A percentile compares a stretch with the other conserved stretches of the same genome.
Conservation (phyloP, 2,113 vertebrate species). For the Lichenostomus cassidix region DNA sequence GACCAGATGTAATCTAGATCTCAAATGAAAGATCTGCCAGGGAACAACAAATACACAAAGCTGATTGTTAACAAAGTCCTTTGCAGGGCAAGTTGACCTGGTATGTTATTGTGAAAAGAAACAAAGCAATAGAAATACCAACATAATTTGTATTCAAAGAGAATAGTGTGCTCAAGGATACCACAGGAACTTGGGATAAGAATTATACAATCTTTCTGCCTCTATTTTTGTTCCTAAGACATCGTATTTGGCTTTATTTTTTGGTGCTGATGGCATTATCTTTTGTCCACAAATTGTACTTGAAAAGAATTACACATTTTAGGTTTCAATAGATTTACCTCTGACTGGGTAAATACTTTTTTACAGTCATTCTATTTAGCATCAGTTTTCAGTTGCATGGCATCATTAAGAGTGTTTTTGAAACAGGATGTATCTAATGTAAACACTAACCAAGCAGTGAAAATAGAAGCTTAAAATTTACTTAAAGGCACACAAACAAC, state of each 20-base stretch:
- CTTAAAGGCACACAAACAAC: rapidly evolving
- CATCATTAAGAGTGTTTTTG: background rate
- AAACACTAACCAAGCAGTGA: background rate
- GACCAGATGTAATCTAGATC: background rate
- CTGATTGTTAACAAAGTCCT: constrained; percentile 6
- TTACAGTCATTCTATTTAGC: background rate
- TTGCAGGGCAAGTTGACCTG: constrained; percentile 29
- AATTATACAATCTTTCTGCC: background rate
- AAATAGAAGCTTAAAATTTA: background rate
- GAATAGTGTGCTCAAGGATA: background rate
- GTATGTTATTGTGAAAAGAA: background rate
- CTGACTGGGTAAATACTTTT: background rate
- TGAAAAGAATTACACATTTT: background rate
- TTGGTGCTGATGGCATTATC: background rate
- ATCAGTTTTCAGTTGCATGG: background rate
- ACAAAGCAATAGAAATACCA: background rate
- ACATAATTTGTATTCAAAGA: background rate
- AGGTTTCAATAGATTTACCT: background rate
- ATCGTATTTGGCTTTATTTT: background rate
- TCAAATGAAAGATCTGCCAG: constrained; percentile 8
- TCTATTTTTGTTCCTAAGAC: background rate
- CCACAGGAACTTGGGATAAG: background rate
- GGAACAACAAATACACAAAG: background rate
- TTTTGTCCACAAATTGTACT: background rate
- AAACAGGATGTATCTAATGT: background rate